Conservation (phyloP, 1,140 invertebrate genomes). For the Cyphomyrmex costatus region DNA sequence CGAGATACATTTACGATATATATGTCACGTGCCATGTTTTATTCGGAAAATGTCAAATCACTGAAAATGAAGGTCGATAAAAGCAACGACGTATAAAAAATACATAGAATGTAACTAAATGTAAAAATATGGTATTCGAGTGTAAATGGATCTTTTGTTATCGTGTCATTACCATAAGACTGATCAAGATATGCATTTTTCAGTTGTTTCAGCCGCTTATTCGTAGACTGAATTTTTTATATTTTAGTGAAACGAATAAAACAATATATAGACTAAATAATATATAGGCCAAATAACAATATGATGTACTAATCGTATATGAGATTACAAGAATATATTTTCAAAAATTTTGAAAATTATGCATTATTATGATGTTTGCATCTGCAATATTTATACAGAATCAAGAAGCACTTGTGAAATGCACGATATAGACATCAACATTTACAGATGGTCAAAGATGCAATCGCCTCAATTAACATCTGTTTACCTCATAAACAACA, state of each 20-base stretch:
- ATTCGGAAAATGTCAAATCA: slow-evolving; percentile 3
- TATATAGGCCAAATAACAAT: not conserved
- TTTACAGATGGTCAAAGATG: slow-evolving; percentile 14
- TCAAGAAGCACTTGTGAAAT: not conserved
- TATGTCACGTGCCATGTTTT: not conserved
- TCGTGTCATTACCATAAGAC: not conserved
- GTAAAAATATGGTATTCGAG: slow-evolving; percentile 1
- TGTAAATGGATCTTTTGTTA: not conserved
- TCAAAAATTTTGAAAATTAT: not conserved
- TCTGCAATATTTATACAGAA: not conserved
- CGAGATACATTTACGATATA: not conserved
- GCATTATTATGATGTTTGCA: not conserved
- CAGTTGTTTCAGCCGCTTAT: not conserved
- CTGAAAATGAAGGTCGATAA: not conserved
- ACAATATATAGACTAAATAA: too few species aligned
- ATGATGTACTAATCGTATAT: not conserved
- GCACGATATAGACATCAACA: not conserved
- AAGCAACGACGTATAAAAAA: slow-evolving; percentile 5
- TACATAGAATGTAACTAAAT: not conserved
- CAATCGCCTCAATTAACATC: not conserved
- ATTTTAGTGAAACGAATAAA: not conserved
- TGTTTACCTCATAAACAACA: not conserved
- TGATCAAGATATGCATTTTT: slow-evolving; percentile 6
- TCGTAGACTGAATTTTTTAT: not conserved
- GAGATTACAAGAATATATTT: not conserved